A percentile compares a stretch with the other conserved stretches of the same genome.
Conservation (phyloP, 1,140 invertebrate species). For the Thrips palmi region DNA sequence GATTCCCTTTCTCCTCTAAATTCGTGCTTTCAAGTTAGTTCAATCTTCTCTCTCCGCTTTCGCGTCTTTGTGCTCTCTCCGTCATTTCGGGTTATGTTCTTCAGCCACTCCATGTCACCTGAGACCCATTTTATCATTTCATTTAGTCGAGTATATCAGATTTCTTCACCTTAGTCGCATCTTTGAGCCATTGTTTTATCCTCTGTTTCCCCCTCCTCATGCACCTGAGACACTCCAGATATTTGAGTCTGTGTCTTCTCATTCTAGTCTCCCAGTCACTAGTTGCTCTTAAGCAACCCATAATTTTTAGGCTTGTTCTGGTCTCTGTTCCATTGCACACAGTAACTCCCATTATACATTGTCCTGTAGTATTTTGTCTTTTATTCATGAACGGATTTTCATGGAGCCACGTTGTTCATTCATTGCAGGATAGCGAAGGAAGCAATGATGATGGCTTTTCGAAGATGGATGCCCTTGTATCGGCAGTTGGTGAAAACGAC, state of each 20-base stretch:
- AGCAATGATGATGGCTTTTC: slow-evolving; percentile 53
- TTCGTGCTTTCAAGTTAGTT: background rate
- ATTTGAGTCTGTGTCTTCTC: too few relatives aligned
- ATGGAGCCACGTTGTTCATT: background rate
- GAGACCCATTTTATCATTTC: background rate
- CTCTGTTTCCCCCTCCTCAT: too few relatives aligned
- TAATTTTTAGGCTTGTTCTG: background rate
- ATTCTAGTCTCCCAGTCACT: too few relatives aligned
- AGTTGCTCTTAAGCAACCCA: too few relatives aligned
- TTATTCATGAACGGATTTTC: slow-evolving; percentile 1
- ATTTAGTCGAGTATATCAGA: too few relatives aligned
- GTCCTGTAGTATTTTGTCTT: slow-evolving; percentile 6
- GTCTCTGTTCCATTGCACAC: background rate
- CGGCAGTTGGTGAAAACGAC: slow-evolving; percentile 80
- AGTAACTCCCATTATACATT: background rate
- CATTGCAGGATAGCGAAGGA: slow-evolving; percentile 41
- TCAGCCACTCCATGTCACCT: background rate
- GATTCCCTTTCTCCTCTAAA: background rate
- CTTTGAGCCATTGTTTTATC: too few relatives aligned
- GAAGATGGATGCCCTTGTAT: slow-evolving; percentile 68
- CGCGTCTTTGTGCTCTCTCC: background rate
- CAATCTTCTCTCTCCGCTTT: background rate
- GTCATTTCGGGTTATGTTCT: background rate
- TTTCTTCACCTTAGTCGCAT: too few relatives aligned
- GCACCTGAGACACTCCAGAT: too few relatives aligned